Evolutionary conservation across 2,797 vertebrate genomes (phyloP).

Genomic region (Discoglossus pictus): DNA sequence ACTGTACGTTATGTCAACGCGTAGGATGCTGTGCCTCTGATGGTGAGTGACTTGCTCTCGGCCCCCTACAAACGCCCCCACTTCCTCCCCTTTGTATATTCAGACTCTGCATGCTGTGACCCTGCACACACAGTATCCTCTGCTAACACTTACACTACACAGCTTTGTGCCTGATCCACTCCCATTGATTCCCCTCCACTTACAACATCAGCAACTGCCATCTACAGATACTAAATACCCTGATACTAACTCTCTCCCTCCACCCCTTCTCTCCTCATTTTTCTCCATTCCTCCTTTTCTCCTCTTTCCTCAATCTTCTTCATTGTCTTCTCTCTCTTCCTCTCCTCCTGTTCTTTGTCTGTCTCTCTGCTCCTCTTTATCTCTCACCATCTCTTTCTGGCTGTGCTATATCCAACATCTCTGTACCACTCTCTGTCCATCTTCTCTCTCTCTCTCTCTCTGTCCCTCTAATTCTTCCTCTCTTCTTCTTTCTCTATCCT

Average conservation of each 20-base stretch:
- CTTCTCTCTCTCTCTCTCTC: no score
- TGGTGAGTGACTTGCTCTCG: constrained; percentile 32
- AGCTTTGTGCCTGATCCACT: not conserved
- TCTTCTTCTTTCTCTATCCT: no score
- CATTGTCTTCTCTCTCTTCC: no score
- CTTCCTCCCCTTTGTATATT: constrained; percentile 12
- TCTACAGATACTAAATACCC: not conserved
- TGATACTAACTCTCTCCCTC: not conserved
- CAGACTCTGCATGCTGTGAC: constrained; percentile 14
- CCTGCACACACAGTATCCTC: constrained; percentile 4
- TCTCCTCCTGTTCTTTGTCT: no score
- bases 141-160: constrained; percentile 3
- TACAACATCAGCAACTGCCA: not conserved
- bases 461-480: no score
- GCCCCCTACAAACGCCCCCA: constrained; percentile 33
- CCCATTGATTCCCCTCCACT: not conserved
- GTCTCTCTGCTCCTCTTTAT: no score
- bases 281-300: no score
- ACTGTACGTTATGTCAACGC: constrained; percentile 47
- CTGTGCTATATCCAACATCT: no score
- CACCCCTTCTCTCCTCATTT: no score
- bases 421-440: no score
- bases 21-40: constrained; percentile 46
- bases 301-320: no score
- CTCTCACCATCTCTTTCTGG: no score